These are phyloP conservation scores for Kuschelorhynchus macadamiae DNA, from an alignment of 2,888 invertebrate species.

Conservation along the genomic window DNA sequence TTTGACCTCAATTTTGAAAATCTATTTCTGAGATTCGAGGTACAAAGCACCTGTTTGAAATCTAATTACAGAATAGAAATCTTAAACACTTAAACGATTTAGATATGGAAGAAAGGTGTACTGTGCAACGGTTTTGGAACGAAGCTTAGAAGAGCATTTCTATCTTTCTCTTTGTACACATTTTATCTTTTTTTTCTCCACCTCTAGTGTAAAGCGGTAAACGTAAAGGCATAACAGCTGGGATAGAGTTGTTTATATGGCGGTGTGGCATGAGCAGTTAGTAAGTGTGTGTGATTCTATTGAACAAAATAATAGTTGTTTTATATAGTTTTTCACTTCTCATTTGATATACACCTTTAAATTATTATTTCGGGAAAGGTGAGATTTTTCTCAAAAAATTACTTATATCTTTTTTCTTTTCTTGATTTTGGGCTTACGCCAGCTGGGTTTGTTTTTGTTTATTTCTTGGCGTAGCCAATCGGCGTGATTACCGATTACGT, in stretches of 20 bases:
- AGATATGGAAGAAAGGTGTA: no score
- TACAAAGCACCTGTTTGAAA: no score
- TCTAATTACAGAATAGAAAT: no score
- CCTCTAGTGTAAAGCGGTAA: no score
- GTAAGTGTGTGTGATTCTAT: constrained; percentile 60
- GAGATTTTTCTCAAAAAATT: not conserved
- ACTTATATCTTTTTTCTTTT: not conserved
- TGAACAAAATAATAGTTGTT: constrained; percentile 60
- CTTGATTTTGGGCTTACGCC: not conserved
- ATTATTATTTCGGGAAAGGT: not conserved
- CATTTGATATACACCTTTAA: constrained; percentile 10
- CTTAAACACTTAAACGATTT: no score
- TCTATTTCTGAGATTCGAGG: no score
- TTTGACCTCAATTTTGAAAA: no score
- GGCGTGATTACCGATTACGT: not conserved
- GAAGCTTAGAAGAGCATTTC: no score
- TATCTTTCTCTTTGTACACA: no score
- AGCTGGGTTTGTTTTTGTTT: constrained; percentile 18
- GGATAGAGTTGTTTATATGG: constrained; percentile 62
- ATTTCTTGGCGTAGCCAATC: constrained; percentile 5
- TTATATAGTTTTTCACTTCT: constrained; percentile 14
- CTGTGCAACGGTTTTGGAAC: no score
- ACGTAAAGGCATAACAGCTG: no score
- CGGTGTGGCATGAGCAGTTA: constrained; percentile 60
- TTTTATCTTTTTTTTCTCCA: no score